These are phyloP conservation scores for Aphis craccivora DNA, from an alignment of 1,140 invertebrate genomes.

Conservation along the genomic window DNA sequence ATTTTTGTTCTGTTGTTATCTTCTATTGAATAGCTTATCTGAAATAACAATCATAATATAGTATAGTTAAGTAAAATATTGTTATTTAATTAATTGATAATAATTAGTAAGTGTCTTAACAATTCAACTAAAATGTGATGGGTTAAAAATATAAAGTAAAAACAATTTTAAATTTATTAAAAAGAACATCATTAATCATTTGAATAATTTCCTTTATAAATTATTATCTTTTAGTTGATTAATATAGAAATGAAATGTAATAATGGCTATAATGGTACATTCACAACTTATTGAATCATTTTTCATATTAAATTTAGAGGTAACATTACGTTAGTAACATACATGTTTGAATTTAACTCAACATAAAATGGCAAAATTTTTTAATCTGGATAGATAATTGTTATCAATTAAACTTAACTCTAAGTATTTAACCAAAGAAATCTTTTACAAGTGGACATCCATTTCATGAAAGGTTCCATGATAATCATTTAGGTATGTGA, in stretches of 20 bases:
- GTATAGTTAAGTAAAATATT: neutral
- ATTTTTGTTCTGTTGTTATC: constrained; percentile 39
- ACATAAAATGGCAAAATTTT: too few species aligned
- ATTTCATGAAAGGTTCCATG: neutral
- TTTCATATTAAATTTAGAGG: neutral
- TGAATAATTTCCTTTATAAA: too few species aligned
- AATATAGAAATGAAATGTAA: neutral
- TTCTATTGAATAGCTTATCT: constrained; percentile 58
- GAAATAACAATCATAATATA: neutral
- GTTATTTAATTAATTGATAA: neutral
- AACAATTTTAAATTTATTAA: neutral
- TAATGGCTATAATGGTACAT: neutral
- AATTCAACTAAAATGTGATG: neutral
- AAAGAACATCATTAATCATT: too few species aligned
- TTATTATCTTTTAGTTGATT: too few species aligned
- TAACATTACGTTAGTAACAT: neutral
- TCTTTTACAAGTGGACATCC: neutral
- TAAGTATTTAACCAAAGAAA: neutral
- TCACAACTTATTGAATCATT: neutral
- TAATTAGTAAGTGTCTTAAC: neutral
- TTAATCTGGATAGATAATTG: too few species aligned
- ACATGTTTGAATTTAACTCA: neutral
- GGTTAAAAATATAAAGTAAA: neutral
- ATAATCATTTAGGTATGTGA: too few species aligned
- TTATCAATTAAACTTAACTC: too few species aligned